Base-by-base conservation (phyloP, 2,888 invertebrate species). In the Eugnorisma glareosa region DNA sequence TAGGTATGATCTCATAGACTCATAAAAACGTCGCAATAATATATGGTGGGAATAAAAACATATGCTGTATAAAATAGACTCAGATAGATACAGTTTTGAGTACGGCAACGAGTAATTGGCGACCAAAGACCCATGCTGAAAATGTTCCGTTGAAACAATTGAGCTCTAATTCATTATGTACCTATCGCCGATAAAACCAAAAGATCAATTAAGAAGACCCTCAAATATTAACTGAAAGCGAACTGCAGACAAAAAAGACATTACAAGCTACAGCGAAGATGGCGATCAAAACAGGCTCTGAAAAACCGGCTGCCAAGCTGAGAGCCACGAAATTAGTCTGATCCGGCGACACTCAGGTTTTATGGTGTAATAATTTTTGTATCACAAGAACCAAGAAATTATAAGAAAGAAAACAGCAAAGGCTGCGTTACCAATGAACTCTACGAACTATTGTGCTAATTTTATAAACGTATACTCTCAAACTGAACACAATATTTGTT, bases 281-380 rank as follows among this genome's bases (percentile, higher is more conserved):
- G 73, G 57, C 77, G 73, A 76, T 40, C 75, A 78, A 86, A 88
- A 88, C 81, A 64, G 76, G 83, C 81, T 81, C 84, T 73, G 75
- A 68, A 80, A 84, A 87, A 89, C 89, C 87, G 88, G 89, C 81
- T 88, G 31, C 66, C 70, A 76, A 83, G 67, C 72, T 71, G 68
- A 72, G 77, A 78, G 63, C 63, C 69, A 43, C 48, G 37, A 64
- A 73, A 63, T 74, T 45, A 28, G n/a, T 68, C 54, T 70, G 54
- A 59, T 54, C 48, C 21, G 57, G n/a, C 51, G 13, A 35, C 28
- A 66, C 35, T 37, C 79, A 45, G 43, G 45, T 61, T 61, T 45
- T 66, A 43, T 8, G 40, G 21, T 61, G 21, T 10, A 28, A 35
- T 48, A n/a, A 40, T 24, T n/a, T 35, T 71, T 51, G 21, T 59